A percentile compares a stretch with the other conserved stretches of the same genome.
Conservation (phyloP, 2,888 invertebrate species). For the Idaea aversata region DNA sequence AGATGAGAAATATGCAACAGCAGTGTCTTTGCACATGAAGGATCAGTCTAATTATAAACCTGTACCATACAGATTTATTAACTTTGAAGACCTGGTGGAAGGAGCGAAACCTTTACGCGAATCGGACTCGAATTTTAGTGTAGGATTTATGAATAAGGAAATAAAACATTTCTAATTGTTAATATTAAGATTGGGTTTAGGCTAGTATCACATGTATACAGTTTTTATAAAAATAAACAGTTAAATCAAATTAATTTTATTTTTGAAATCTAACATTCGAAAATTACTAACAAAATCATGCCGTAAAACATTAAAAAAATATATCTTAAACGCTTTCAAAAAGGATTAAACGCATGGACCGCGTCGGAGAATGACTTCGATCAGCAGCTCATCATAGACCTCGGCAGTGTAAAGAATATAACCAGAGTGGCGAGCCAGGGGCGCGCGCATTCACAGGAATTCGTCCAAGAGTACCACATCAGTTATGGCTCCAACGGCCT, state of each 20-base stretch:
- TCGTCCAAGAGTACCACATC: constrained; percentile 95
- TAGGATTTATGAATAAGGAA: constrained; percentile 81
- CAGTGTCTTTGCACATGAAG: constrained; percentile 82
- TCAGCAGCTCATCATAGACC: constrained; percentile 94
- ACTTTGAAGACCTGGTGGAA: constrained; percentile 81
- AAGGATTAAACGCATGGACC: constrained; percentile 96
- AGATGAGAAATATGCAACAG: constrained; percentile 87
- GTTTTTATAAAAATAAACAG: neutral
- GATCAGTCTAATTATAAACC: constrained; percentile 36
- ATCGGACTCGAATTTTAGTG: constrained; percentile 77
- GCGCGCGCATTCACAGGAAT: constrained; percentile 93
- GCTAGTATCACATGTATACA: neutral
- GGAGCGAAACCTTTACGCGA: constrained; percentile 66
- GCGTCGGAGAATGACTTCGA: constrained; percentile 94
- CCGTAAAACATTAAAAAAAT: constrained; percentile 19
- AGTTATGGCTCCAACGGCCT: constrained; percentile 95
- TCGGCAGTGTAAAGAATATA: constrained; percentile 92
- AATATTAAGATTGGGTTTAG: constrained; percentile 9
- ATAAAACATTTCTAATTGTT: constrained; percentile 36
- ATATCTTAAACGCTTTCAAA: constrained; percentile 33
- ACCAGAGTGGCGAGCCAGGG: constrained; percentile 95
- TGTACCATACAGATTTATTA: constrained; percentile 75
- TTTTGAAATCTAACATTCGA: constrained; percentile 30
- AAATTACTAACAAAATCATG: constrained; percentile 13
- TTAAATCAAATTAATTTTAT: constrained; percentile 7